Evolutionary conservation across 2,797 vertebrate species (phyloP), one percentile per base, ranked within the genome.

Genomic region (Sebastolobus alascanus): DNA sequence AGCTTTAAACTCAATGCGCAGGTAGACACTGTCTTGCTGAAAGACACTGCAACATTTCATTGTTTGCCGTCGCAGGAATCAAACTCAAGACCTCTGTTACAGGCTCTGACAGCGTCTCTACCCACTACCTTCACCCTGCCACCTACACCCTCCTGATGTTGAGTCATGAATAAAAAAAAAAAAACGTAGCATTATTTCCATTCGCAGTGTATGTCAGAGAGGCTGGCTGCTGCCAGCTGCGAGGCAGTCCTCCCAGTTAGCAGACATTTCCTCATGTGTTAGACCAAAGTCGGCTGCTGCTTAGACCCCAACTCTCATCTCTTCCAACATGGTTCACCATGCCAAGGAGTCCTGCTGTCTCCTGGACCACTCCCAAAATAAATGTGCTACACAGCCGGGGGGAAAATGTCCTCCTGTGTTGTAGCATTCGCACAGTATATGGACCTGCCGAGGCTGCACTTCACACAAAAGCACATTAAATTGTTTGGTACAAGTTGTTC

Each of bases 291-390:
- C 75, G 27, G 81, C 89, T 80, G 77, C 89, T 46, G 46, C 84
- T 89, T 67, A 86, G 86, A 93, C 90, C 89, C 87, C 71, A 86
- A 88, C 79, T 60, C 88, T 93, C 82, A 73, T 84, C 87, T 87
- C 85, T 86, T 93, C 90, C 92, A 87, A 84, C 83, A 46, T 37
- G 87, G 80, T 35, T 73, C 77, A 9, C 79, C 38, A 69, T 67
- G 92, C 94, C 95, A 94, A 92, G 88, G 64, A 86, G 90, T 84
- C 93, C 93, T 79, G 86, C 92, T 89, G 94, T 93, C 93, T 95
- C 89, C 93, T 95, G 95, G 91, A 94, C 22, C 3, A 0, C 43
- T 70, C 86, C 94, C 95, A 96, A 96, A 79, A 89, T 79, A 95
- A 96, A 96, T 73, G 84, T 76, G 73, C 80, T 31, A 1, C 77